Evolutionary conservation across 2,797 vertebrate species (phyloP).

Genomic region (Capromys pilorides): DNA sequence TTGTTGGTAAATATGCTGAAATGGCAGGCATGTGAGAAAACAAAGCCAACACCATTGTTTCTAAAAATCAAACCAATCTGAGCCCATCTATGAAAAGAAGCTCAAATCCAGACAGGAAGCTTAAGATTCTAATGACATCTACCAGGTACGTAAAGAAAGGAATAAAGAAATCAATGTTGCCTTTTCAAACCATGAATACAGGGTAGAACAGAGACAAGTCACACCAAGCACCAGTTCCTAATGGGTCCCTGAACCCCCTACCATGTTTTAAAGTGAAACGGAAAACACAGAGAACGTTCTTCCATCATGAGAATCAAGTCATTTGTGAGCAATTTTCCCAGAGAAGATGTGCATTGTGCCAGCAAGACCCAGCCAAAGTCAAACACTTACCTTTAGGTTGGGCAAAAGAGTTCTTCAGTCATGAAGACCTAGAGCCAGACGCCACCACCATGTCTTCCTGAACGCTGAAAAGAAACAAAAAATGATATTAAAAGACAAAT

Average conservation of each 20-base stretch:
- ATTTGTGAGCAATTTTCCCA: background rate
- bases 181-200: background rate
- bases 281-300: background rate
- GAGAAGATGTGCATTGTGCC: background rate
- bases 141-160: constrained; percentile 30
- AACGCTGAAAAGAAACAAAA: constrained; percentile 82
- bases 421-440: constrained; percentile 78
- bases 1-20: constrained; percentile 1
- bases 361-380: background rate
- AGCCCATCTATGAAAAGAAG: background rate
- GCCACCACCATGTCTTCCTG: constrained; percentile 81
- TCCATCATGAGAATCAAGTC: background rate
- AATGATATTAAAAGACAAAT: constrained; percentile 60
- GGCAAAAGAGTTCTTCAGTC: constrained; percentile 74
- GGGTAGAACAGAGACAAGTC: constrained; percentile 34
- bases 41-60: background rate
- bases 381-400: constrained; percentile 80
- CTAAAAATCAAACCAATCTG: constrained; percentile 54
- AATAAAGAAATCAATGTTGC: constrained; percentile 53
- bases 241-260: background rate
- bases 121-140: constrained; percentile 27
- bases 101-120: constrained; percentile 37
- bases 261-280: background rate
- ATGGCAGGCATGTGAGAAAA: constrained; percentile 2
- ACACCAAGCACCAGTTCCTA: background rate